phyloP scores from a whole-genome alignment of 2,113 vertebrate genomes.

The Anser brachyrhynchus region DNA sequence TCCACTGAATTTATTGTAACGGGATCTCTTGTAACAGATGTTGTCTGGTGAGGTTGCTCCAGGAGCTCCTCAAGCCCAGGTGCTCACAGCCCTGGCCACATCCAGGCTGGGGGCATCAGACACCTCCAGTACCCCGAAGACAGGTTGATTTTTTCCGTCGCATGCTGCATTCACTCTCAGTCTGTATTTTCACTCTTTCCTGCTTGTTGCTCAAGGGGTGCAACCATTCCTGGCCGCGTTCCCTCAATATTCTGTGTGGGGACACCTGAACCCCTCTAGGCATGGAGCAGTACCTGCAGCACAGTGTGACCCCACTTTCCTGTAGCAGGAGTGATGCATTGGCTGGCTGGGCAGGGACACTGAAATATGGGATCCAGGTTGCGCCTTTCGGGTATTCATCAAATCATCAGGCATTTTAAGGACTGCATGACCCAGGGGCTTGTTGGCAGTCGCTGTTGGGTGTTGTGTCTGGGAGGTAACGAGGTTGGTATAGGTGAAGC shows the following conservation, averaged over 20 bases:
- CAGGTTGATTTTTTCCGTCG: accelerated
- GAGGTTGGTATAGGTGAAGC: background rate
- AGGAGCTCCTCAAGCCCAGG: background rate
- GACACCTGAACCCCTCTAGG: background rate
- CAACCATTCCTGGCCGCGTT: background rate
- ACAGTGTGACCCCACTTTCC: accelerated
- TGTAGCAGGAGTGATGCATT: background rate
- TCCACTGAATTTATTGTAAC: background rate
- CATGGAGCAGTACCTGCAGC: background rate
- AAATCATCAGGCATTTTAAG: background rate
- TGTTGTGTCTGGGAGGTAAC: background rate
- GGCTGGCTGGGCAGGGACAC: background rate
- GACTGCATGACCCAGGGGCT: background rate
- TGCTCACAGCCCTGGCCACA: background rate
- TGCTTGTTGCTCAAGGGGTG: accelerated
- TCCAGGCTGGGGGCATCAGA: background rate
- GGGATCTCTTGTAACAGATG: background rate
- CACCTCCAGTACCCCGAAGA: background rate
- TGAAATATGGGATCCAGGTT: background rate
- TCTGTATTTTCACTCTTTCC: background rate
- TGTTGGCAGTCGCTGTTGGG: background rate
- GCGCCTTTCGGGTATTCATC: background rate
- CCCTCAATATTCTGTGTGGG: background rate
- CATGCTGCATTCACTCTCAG: no score
- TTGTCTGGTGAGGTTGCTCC: background rate